Conservation (phyloP, 2,113 vertebrate species). For the Calonectris borealis region DNA sequence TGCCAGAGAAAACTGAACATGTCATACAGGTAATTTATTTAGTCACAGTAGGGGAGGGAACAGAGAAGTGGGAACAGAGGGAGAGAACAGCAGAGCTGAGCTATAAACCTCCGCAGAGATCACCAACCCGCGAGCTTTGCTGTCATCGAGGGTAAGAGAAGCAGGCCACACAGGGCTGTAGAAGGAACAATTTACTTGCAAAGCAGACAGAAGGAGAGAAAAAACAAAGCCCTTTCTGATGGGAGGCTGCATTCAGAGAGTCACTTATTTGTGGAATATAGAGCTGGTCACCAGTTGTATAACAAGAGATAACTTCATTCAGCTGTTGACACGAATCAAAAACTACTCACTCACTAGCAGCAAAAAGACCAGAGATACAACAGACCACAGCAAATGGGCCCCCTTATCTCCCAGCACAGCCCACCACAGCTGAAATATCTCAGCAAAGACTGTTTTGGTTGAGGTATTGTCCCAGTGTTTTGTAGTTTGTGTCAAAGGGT, state of each 20-base stretch:
- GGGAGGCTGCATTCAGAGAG: neutral
- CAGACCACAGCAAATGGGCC: neutral
- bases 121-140: neutral
- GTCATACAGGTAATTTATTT: slow-evolving; percentile 71
- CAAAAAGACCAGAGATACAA: neutral
- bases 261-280: neutral
- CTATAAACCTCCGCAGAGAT: slow-evolving; percentile 26
- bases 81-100: slow-evolving; percentile 3
- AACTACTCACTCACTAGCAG: neutral
- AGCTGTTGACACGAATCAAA: neutral
- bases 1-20: slow-evolving; percentile 63
- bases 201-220: neutral
- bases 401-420: neutral
- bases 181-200: slow-evolving; percentile 32
- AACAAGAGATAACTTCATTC: neutral
- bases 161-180: neutral
- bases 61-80: slow-evolving; percentile 42
- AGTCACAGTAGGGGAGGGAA: slow-evolving; percentile 59
- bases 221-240: neutral
- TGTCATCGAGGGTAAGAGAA: neutral
- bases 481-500: neutral
- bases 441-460: neutral
- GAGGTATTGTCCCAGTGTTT: neutral
- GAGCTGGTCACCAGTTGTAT: neutral
- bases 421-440: neutral